phyloP scores from a whole-genome alignment of 2,113 vertebrate species.

The Nipponia nippon region DNA sequence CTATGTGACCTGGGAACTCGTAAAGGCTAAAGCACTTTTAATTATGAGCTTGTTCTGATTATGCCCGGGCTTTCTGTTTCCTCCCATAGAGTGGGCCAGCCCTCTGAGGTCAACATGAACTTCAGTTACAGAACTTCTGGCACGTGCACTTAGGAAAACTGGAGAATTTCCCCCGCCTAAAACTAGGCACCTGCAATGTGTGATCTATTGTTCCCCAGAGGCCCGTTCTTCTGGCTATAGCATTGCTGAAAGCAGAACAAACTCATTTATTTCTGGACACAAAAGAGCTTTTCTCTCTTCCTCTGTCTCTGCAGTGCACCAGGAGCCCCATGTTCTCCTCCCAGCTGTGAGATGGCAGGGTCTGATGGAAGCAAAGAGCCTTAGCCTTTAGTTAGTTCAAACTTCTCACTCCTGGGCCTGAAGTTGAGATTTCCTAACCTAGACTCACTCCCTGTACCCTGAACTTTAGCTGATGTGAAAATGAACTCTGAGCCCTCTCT shows the following conservation, averaged over 20 bases:
- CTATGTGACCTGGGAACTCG: background rate
- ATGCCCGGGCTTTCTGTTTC: constrained; percentile 19
- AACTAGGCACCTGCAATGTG: constrained; percentile 57
- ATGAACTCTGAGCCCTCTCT: background rate
- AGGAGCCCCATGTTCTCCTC: background rate
- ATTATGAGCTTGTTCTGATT: background rate
- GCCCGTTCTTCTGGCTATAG: constrained; percentile 27
- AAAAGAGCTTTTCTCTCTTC: background rate
- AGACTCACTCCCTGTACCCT: background rate
- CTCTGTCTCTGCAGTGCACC: background rate
- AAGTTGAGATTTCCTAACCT: background rate
- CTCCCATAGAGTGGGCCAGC: background rate
- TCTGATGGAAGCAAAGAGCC: background rate
- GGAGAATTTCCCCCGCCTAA: constrained; percentile 48
- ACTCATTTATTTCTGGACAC: constrained; percentile 42
- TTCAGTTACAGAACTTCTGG: constrained; percentile 51
- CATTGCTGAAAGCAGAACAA: constrained; percentile 58
- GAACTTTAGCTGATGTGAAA: background rate
- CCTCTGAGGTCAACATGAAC: constrained; percentile 48
- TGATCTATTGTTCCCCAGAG: constrained; percentile 57
- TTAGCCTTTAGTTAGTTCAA: background rate
- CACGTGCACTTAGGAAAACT: constrained; percentile 13
- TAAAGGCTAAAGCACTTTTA: background rate
- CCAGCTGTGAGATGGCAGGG: background rate
- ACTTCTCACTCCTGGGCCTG: background rate